Percentiles rank a stretch among this genome's conserved stretches.
These are phyloP conservation scores for Corapipo altera DNA, from an alignment of 2,113 vertebrate species.

Conservation along the genomic window DNA sequence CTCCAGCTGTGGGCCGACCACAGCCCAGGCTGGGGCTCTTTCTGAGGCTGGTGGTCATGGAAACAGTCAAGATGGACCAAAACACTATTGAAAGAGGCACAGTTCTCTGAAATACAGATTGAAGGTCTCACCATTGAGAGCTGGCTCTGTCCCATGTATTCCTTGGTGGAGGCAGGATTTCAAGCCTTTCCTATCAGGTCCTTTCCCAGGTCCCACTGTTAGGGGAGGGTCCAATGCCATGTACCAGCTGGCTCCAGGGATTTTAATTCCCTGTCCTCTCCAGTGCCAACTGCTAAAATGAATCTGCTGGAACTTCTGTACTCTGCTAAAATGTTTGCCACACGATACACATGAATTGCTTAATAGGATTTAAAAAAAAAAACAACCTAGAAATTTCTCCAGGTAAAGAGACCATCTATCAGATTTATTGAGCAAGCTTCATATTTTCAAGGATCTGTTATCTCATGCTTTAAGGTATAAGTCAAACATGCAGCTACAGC, in stretches of 20 bases:
- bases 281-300: not conserved
- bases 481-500: not conserved
- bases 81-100: not conserved
- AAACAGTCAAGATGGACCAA: not conserved
- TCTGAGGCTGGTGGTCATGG: fast-evolving
- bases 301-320: not conserved
- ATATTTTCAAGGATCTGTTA: not conserved
- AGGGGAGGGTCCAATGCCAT: not conserved
- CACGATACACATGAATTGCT: not conserved
- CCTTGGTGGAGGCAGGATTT: not conserved
- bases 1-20: fast-evolving
- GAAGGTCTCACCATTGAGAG: not conserved
- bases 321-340: not conserved
- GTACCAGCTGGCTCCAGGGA: not conserved
- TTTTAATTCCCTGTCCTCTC: not conserved
- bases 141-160: fast-evolving
- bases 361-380: not conserved
- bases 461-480: not conserved
- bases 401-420: not conserved
- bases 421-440: not conserved
- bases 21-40: not conserved
- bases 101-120: not conserved
- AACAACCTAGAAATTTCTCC: not conserved
- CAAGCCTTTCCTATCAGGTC: not conserved
- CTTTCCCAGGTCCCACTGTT: fast-evolving